Percentiles rank a stretch among this genome's conserved stretches.
phyloP scores from a whole-genome alignment of 2,888 invertebrate genomes.

The Sialis lutaria region DNA sequence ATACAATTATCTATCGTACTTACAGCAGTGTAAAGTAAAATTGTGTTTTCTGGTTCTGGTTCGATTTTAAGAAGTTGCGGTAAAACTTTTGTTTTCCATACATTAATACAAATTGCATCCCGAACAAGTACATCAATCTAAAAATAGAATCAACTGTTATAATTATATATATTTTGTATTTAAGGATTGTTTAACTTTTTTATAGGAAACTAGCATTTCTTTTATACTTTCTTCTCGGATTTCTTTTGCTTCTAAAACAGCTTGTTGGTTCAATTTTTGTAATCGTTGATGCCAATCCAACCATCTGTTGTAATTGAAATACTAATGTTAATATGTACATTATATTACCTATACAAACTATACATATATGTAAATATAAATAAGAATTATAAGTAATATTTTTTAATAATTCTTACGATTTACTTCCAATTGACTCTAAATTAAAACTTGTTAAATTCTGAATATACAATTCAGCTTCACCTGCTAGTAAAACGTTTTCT shows the following conservation, averaged over 20 bases:
- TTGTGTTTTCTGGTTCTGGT: conserved; percentile 48
- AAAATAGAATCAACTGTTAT: conserved; percentile 12
- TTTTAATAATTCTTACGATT: conserved; percentile 22
- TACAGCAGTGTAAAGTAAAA: conserved; percentile 61
- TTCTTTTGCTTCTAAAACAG: conserved; percentile 59
- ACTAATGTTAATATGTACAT: conserved; percentile 4
- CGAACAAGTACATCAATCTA: conserved; percentile 59
- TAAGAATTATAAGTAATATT: no score
- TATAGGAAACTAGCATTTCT: conserved; percentile 57
- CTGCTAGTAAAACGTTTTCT: conserved; percentile 34
- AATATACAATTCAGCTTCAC: conserved; percentile 59
- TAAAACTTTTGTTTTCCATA: conserved; percentile 74
- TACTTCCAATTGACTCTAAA: conserved; percentile 49
- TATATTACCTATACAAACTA: no score
- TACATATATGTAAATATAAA: no score
- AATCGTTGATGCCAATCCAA: conserved; percentile 65
- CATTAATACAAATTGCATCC: conserved; percentile 64
- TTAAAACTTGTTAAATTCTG: conserved; percentile 49
- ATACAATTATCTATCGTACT: not conserved
- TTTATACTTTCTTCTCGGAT: conserved; percentile 72
- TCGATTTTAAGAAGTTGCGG: conserved; percentile 54
- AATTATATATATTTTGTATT: conserved; percentile 4
- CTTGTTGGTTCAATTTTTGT: conserved; percentile 77
- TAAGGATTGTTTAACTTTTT: conserved; percentile 35
- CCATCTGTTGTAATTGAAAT: conserved; percentile 38